Conservation (phyloP, 2,888 invertebrate species). For the Hoplodrina blanda region DNA sequence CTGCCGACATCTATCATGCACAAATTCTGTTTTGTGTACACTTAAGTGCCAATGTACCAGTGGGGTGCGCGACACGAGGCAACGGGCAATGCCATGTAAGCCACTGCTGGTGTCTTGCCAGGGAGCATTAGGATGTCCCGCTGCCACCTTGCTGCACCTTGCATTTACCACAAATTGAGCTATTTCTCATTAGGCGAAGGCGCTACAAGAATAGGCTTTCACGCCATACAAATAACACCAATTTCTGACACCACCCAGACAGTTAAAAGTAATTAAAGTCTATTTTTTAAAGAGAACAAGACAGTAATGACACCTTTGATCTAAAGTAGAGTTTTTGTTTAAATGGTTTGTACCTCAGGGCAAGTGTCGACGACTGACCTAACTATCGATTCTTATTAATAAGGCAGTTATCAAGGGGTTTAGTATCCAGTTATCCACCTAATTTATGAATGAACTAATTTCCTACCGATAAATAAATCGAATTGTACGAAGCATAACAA, state of each 20-base stretch:
- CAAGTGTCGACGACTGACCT: conserved; percentile 12
- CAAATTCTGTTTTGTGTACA: conserved; percentile 14
- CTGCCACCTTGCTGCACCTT: not conserved
- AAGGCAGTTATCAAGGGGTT: not conserved
- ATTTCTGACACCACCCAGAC: conserved; percentile 7
- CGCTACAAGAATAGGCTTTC: not conserved
- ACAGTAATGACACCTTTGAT: conserved; percentile 5
- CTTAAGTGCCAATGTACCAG: conserved; percentile 16
- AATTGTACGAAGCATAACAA: not conserved
- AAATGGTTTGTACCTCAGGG: not conserved
- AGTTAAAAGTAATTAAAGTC: conserved; percentile 9
- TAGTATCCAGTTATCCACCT: not conserved
- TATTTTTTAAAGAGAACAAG: conserved; percentile 6
- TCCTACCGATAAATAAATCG: conserved; percentile 14
- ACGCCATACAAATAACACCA: not conserved
- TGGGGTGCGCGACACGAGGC: conserved; percentile 12
- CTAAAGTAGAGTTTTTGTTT: conserved; percentile 5
- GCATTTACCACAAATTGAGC: conserved; percentile 7
- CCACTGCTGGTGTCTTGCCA: conserved; percentile 9
- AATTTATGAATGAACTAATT: conserved; percentile 39
- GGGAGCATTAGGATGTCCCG: not conserved
- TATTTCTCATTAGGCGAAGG: conserved; percentile 2
- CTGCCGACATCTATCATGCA: conserved; percentile 27
- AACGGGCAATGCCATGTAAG: conserved; percentile 8
- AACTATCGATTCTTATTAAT: conserved; percentile 23